Percentiles rank a stretch among this genome's conserved stretches.
Conservation (phyloP, 2,113 vertebrate species). For the Microtus richardsoni region DNA sequence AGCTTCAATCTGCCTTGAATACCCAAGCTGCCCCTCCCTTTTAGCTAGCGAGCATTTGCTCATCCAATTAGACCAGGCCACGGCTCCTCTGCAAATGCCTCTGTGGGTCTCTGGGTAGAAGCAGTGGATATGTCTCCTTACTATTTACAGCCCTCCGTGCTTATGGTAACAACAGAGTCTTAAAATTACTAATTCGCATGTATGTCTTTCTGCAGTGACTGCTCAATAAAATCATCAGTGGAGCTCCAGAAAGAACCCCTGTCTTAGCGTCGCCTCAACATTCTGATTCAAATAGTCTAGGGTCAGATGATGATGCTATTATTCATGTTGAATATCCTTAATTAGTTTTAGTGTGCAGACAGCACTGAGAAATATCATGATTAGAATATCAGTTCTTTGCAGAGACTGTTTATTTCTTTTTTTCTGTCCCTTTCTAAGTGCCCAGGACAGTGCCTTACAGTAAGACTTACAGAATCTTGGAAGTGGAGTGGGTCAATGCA, state of each 20-base stretch:
- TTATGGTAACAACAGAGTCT: not conserved
- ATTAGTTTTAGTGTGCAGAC: not conserved
- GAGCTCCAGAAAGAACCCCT: not conserved
- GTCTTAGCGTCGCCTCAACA: not conserved
- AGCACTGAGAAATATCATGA: not conserved
- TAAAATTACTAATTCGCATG: conserved; percentile 44
- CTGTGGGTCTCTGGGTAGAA: conserved; percentile 12
- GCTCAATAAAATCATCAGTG: conserved; percentile 19
- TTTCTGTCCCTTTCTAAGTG: not conserved
- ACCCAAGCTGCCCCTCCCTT: not conserved
- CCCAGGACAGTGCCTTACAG: not conserved
- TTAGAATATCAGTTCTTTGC: conserved; percentile 12
- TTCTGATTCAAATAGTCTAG: not conserved
- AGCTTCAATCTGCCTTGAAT: conserved; percentile 20
- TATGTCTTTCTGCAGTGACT: conserved; percentile 5
- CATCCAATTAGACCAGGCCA: conserved; percentile 50
- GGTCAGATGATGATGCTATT: not conserved
- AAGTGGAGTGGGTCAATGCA: not conserved
- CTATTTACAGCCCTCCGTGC: conserved; percentile 43
- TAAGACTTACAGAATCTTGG: not conserved
- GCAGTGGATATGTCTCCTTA: not conserved
- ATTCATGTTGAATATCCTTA: not conserved
- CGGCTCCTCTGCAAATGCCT: conserved; percentile 32
- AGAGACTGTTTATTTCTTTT: not conserved
- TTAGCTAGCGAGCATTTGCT: conserved; percentile 8